phyloP scores from a whole-genome alignment of 2,888 invertebrate species.

The Cataglyphis livida region DNA sequence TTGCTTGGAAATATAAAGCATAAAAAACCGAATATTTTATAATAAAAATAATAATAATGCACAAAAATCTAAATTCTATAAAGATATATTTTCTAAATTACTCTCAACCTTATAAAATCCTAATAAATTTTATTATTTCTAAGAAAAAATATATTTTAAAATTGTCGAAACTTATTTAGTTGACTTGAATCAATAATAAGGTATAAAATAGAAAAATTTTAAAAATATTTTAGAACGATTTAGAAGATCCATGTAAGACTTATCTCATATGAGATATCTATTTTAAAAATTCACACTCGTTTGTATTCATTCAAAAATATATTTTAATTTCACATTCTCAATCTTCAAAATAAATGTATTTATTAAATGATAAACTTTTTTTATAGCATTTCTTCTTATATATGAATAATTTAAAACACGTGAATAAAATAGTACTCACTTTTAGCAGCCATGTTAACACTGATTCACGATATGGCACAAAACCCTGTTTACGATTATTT shows the following conservation, averaged over 20 bases:
- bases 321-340: not conserved
- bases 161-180: not conserved
- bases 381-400: not conserved
- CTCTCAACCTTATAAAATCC: not conserved
- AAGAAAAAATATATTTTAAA: not conserved
- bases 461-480: slow-evolving; percentile 93
- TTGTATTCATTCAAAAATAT: not conserved
- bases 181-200: not conserved
- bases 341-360: not conserved
- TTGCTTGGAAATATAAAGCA: slow-evolving; percentile 7
- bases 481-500: slow-evolving; percentile 86
- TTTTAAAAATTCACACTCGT: not conserved
- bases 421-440: slow-evolving; percentile 86
- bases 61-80: not conserved
- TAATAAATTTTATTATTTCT: not conserved
- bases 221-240: not conserved
- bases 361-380: not conserved
- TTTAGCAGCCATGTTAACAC: slow-evolving; percentile 92
- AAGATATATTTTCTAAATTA: slow-evolving; percentile 3
- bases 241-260: not conserved
- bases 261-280: not conserved
- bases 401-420: not conserved
- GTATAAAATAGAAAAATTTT: not conserved
- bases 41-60: not conserved
- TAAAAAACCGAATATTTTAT: not conserved